Evolutionary conservation across 2,888 invertebrate species (phyloP), one percentile per base, ranked within the genome.

Genomic region (Melanostoma mellinum): DNA sequence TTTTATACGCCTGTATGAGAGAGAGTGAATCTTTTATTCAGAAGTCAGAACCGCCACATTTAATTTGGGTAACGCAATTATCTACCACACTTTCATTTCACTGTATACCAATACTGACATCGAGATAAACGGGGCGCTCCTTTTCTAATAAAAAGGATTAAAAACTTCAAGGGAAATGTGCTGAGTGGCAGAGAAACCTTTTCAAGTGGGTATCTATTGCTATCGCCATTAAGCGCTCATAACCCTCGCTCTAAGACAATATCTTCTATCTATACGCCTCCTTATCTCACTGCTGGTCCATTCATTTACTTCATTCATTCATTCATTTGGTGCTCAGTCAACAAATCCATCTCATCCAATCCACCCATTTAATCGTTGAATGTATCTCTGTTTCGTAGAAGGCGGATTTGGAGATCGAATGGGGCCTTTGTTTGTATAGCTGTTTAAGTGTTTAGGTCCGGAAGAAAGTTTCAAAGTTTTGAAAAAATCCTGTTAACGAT

Each of bases 251-350:
- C 30, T 69, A 5, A 3, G 20, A 9, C 36, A 30, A 44, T 6
- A 4, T 52, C 42, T 38, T 33, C 20, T 10, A 35, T 30, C 32
- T 63, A 77, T 65, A 56, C 48, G 44, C 48, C 40, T 74, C 73
- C 42, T 82, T 78, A 78, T 82, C 69, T 65, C 65, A 63, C 63
- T 56, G 20, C 38, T 61, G 33, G 60, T 84, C 74, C 84, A 84
- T 78, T 82, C 82, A 78, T 42, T 82, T 36, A 63, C n/a, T 63
- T 60, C 58, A 48, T 84, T 68, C 75, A 75, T 75, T 84, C 84
- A 84, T 84, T 84, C 77, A 71, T 78, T 78, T 74, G 78, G 38
- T 78, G 78, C 74, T 84, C 84, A 74, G 78, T 84, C 84, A 84
- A 74, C 79, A 79, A 71, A 84, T 79, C 73, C 69, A 74, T 82